Base-by-base conservation (phyloP, 1,140 invertebrate species). In the Zaprionus ghesquierei region DNA sequence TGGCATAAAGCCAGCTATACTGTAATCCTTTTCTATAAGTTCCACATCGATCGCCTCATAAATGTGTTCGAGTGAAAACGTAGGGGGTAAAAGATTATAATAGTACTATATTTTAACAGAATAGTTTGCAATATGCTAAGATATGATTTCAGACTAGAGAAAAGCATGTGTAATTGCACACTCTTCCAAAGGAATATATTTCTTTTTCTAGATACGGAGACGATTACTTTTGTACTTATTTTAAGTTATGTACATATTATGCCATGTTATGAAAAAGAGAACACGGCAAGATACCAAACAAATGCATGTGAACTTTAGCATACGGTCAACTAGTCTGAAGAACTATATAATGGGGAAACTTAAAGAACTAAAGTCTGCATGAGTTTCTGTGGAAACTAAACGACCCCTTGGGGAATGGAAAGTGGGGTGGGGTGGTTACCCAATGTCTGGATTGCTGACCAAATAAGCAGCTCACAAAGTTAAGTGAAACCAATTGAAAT, bases 401-500 rank as follows among this genome's bases (percentile, higher is more conserved):
- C 35, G 38, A 31, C 41, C 15, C 25, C 20, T 12, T 54, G 13
- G 60, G 44, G n/a, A 60, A n/a, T 41, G 18, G 22, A 35, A 35
- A 9, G 53, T 12, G 29, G n/a, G n/a, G n/a, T n/a, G 44, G 33
- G 31, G 3, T 29, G n/a, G 35, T n/a, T 41, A 15, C n/a, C 15
- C n/a, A 50, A 23, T 1, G 25, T 8, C 10, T 23, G 22, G 55
- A 22, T 23, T 22, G 33, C 18, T 58, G 27, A 23, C 5, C 25
- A 58, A 56, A 79, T 69, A 66, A 62, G 31, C 38, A 62, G 62
- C 60, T 60, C 72, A 74, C 62, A 77, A 60, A 71, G 81, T 90
- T 90, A 90, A 90, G 87, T 90, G 87, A 90, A 90, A 90, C 87
- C 87, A 90, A 90, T 87, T 90, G 77, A 84, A 87, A 81, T 90